Base-by-base conservation (phyloP, 2,888 invertebrate species). In the Pseudococcus longispinus region DNA sequence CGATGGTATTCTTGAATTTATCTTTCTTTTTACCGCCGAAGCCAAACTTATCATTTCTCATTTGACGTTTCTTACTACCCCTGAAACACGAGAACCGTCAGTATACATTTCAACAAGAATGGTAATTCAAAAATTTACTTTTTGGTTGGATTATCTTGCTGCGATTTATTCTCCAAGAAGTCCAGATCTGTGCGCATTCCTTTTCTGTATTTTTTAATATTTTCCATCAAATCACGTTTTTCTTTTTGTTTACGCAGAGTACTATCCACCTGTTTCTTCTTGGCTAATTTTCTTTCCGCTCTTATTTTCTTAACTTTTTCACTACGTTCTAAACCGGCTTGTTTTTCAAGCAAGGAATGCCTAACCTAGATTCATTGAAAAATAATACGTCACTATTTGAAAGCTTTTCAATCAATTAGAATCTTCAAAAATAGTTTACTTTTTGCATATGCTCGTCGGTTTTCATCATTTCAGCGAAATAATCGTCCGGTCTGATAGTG, bases 391-490 rank as follows among this genome's bases (percentile, higher is more conserved):
- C 0, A 60, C 4, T 60, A 23, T 2, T 2, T 4, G 1, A 18
- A 0, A 55, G 4, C 2, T n/a, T 55, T n/a, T 55, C 0, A 15
- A n/a, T 18, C 0, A 23, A 20, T 23, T 11, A 23, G 2, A 23
- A 60, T 23, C 11, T 23, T 23, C 2, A 60, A 60, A 55, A 32
- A 55, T 15, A 37, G 11, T 89, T 88, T 88, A 93, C 93, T 91
- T 97, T 98, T 90, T 98, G 97, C 99, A 99, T 99, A 90, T 99
- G 99, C 46, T 94, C 94, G 91, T 99, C 99, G 18, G 96, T 93
- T 91, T 99, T 99, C 0, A 97, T 97, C 99, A 99, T 99, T 92
- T 99, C 97, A 0, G 99, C 99, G 91, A 98, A 99, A 91, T 98
- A 99, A 91, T 99, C 99, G 87, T 96, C 96, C 0, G 99, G 99